phyloP scores from a whole-genome alignment of 2,797 vertebrate species.

The Luscinia megarhynchos region DNA sequence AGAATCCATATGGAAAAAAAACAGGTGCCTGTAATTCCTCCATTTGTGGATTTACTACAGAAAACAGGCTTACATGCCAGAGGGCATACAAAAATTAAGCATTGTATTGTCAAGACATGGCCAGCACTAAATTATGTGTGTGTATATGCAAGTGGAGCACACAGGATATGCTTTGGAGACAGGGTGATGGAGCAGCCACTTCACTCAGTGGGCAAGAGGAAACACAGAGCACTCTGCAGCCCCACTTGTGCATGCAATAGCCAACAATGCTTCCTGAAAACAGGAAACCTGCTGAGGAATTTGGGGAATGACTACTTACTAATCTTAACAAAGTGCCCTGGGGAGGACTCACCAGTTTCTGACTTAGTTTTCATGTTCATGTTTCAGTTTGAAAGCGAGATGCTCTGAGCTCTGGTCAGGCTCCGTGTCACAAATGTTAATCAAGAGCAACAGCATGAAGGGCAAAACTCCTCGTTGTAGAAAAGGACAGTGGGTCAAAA shows the following conservation, averaged over 20 bases:
- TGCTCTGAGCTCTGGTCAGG: background rate
- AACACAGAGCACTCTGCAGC: background rate
- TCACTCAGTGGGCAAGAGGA: background rate
- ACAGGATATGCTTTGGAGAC: background rate
- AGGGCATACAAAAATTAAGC: background rate
- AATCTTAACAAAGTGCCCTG: background rate
- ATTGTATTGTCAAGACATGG: background rate
- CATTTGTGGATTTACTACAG: background rate
- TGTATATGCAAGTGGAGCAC: background rate
- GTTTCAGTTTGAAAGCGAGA: fast-evolving
- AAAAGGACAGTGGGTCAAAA: slow-evolving; percentile 40
- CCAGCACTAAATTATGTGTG: background rate
- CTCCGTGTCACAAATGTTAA: fast-evolving
- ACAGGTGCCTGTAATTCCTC: background rate
- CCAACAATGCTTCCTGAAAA: fast-evolving
- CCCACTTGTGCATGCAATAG: background rate
- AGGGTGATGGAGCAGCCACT: background rate
- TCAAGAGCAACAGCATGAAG: slow-evolving; percentile 26
- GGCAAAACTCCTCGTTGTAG: background rate
- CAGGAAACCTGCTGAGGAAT: background rate
- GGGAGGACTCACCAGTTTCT: background rate
- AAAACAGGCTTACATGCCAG: background rate
- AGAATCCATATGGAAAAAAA: background rate
- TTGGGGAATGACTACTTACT: background rate
- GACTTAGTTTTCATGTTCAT: background rate